Conservation (phyloP, 2,888 invertebrate species). For the Drosophila merina region DNA sequence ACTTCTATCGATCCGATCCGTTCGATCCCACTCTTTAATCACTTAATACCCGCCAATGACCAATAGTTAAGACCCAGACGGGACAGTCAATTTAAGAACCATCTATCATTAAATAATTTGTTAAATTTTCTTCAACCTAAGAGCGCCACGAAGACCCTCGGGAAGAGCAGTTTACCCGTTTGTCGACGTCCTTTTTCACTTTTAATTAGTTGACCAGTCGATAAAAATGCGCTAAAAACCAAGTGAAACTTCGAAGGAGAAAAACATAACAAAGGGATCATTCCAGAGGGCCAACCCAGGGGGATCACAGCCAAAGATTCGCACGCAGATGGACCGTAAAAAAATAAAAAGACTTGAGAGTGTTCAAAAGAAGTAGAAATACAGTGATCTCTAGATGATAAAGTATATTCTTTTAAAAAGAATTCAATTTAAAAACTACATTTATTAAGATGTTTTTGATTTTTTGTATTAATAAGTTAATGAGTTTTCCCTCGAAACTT, state of each 20-base stretch:
- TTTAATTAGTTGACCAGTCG: conserved; percentile 77
- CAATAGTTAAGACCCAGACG: conserved; percentile 52
- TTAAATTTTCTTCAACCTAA: conserved; percentile 71
- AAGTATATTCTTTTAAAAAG: neutral
- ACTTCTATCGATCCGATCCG: conserved; percentile 14
- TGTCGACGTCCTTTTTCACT: conserved; percentile 53
- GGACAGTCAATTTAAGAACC: conserved; percentile 69
- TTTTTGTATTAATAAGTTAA: too few relatives aligned
- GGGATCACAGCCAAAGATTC: conserved; percentile 62
- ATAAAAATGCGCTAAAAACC: conserved; percentile 73
- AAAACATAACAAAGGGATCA: conserved; percentile 11
- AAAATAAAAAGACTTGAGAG: neutral
- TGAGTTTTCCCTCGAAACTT: too few relatives aligned
- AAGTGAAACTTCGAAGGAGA: conserved; percentile 47
- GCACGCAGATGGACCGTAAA: conserved; percentile 53
- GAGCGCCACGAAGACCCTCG: conserved; percentile 63
- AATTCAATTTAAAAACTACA: too few relatives aligned
- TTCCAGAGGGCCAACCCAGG: conserved; percentile 8
- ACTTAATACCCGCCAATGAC: conserved; percentile 59
- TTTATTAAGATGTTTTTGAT: too few relatives aligned
- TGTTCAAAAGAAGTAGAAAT: conserved; percentile 20
- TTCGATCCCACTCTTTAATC: conserved; percentile 44
- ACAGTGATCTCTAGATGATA: conserved; percentile 6
- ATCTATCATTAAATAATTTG: conserved; percentile 79
- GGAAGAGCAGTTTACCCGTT: conserved; percentile 24